phyloP scores from a whole-genome alignment of 2,797 vertebrate species.

The Chiropotes sagulatus region DNA sequence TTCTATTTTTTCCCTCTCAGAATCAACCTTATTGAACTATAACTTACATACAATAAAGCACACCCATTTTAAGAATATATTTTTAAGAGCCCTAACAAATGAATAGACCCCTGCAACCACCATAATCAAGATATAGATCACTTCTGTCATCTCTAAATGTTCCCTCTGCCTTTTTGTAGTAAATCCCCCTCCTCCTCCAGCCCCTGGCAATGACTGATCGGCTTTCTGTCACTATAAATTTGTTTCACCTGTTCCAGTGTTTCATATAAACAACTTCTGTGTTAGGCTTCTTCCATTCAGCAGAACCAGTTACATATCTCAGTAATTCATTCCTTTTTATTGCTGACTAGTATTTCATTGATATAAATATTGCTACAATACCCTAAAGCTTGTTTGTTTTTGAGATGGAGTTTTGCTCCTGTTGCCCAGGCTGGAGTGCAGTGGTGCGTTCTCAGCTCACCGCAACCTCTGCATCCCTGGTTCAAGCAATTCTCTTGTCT shows the following conservation, averaged over 20 bases:
- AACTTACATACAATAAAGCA: too few species aligned
- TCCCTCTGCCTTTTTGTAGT: background rate
- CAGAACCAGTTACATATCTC: background rate
- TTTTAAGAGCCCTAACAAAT: constrained; percentile 24
- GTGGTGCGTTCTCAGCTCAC: too few species aligned
- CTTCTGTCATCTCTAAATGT: background rate
- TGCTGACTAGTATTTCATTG: background rate
- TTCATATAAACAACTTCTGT: background rate
- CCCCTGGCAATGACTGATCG: too few species aligned
- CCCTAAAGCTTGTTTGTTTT: background rate
- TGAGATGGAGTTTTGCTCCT: too few species aligned
- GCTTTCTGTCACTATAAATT: too few species aligned
- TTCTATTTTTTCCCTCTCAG: background rate
- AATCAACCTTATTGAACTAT: constrained; percentile 22
- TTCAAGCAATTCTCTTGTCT: too few species aligned
- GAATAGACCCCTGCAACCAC: background rate
- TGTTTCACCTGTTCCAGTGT: background rate
- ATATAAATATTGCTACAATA: background rate
- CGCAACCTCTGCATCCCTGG: too few species aligned
- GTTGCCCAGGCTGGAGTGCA: too few species aligned
- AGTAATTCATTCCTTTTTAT: background rate
- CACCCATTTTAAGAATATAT: background rate
- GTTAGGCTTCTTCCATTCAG: background rate
- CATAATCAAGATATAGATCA: background rate
- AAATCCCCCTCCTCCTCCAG: background rate